Conservation (phyloP, 2,113 vertebrate genomes). For the Ifrita kowaldi region DNA sequence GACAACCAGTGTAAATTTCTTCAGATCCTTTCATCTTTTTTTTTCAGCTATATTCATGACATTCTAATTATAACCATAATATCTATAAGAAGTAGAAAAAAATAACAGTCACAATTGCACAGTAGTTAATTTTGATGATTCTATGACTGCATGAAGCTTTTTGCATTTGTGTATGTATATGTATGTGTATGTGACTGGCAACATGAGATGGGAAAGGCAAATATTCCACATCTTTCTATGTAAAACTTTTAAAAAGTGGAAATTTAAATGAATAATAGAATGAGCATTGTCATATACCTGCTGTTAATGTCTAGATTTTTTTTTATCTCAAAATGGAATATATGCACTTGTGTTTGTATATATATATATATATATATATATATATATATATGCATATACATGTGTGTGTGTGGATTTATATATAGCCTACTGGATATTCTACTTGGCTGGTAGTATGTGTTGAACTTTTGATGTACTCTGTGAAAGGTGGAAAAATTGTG, state of each 20-base stretch:
- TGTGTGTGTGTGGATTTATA: neutral
- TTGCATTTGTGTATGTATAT: neutral
- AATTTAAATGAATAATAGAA: neutral
- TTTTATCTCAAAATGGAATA: neutral
- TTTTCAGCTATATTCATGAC: neutral
- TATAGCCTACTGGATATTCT: neutral
- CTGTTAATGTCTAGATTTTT: neutral
- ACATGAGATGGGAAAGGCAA: neutral
- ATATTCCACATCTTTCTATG: neutral
- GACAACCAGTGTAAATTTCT: neutral
- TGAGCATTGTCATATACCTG: neutral
- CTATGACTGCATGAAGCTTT: neutral
- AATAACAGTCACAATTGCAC: neutral
- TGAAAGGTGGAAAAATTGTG: slow-evolving; percentile 28
- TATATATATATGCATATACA: neutral
- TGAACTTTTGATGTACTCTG: slow-evolving; percentile 32
- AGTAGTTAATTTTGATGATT: neutral
- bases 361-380: neutral
- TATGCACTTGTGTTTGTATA: neutral
- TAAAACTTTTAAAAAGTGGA: neutral
- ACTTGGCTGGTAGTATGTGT: neutral
- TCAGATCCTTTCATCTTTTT: neutral
- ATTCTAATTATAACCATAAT: neutral
- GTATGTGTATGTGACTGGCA: neutral
- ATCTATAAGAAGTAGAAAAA: neutral